Base-by-base conservation (phyloP, 2,797 vertebrate genomes). In the Muscicapa comitata region DNA sequence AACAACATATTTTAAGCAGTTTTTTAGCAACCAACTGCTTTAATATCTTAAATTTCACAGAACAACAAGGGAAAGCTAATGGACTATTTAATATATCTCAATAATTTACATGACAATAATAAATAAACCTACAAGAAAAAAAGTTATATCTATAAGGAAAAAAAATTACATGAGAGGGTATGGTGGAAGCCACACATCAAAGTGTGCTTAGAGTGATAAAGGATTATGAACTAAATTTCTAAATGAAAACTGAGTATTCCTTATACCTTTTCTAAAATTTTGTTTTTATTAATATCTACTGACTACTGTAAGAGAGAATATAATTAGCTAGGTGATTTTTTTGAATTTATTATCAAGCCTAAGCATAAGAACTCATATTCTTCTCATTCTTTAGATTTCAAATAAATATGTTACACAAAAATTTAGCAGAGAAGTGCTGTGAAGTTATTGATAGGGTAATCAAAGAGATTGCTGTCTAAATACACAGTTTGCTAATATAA, bases 251-350 rank as follows among this genome's bases (percentile, higher is more conserved):
- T 18, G 10, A 40, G 0, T 6, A 25, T 33, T 65, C 5, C 4
- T 53, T 23, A 28, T 20, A 45, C 0, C 1, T 45, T 25, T 45
- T 33, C 2, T 0, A 7, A 65, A 57, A 23, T 2, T 29, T 48
- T 17, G 11, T 62, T 71, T 75, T 28, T 55, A 40, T 57, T 71
- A 70, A 40, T 71, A 53, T 10, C 17, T 74, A 20, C 6, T 65
- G 37, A 6, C 1, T 47, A 40, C 18, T 17, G 8, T 51, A 54
- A 63, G 11, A 53, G 4, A 38, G 7, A 53, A 23, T n/a, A 76
- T 53, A 71, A 78, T 54, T 9, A 88, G 6, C 8, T 28, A 31
- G 4, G 4, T 4, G 1, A 15, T 51, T 45, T 17, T 86, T 86
- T 90, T 67, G 7, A 38, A 67, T 79, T 70, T n/a, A 3, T 11